Conservation (phyloP, 2,888 invertebrate species). For the Andrena trimmerana region DNA sequence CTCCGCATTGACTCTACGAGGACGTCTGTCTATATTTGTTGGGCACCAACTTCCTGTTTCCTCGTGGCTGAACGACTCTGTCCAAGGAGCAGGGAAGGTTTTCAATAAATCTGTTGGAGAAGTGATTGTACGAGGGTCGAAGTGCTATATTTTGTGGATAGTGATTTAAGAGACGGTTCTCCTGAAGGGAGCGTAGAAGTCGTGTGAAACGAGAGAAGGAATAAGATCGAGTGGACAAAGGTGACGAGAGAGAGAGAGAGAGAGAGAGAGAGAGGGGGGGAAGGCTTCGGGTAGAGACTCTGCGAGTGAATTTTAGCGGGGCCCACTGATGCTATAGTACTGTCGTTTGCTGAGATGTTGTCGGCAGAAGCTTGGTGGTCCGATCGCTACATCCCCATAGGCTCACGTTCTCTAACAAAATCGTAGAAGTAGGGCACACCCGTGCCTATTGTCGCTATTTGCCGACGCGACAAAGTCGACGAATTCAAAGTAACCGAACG, state of each 20-base stretch:
- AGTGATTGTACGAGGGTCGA: too few relatives aligned
- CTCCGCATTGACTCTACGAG: neutral
- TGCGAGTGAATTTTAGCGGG: constrained; percentile 52
- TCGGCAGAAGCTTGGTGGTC: too few relatives aligned
- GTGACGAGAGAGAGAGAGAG: constrained; percentile 15
- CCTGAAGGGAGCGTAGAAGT: neutral
- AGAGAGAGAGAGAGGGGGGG: constrained; percentile 29
- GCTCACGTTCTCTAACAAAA: too few relatives aligned
- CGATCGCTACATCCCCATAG: too few relatives aligned
- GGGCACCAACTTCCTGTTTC: neutral
- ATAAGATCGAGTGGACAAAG: neutral
- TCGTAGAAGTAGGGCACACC: too few relatives aligned
- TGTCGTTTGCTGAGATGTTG: too few relatives aligned
- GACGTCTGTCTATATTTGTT: neutral
- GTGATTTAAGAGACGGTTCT: neutral
- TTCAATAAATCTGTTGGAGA: too few relatives aligned
- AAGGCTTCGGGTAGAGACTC: constrained; percentile 49
- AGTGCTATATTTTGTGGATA: too few relatives aligned
- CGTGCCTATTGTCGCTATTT: too few relatives aligned
- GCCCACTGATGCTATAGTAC: constrained; percentile 60
- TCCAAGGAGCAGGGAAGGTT: too few relatives aligned
- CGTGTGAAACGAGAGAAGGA: constrained; percentile 18
- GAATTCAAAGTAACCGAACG: too few relatives aligned
- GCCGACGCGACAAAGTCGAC: too few relatives aligned
- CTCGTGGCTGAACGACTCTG: neutral